These are phyloP conservation scores for Ditula angustiorana DNA, from an alignment of 2,888 invertebrate species.

Conservation along the genomic window DNA sequence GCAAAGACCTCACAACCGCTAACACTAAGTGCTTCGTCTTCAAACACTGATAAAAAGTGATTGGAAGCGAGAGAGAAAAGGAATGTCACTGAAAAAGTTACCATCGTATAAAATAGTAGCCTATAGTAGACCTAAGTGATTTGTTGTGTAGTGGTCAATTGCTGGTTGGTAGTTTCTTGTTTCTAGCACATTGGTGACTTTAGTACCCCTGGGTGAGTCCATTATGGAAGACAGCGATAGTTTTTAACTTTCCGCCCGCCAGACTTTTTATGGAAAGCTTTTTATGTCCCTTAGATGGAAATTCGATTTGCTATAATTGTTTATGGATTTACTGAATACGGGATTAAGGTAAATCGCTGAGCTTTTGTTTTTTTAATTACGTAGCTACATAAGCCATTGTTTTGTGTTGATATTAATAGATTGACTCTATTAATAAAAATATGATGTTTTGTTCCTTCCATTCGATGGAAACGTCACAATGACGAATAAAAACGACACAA, in stretches of 20 bases:
- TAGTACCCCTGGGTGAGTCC: conserved; percentile 49
- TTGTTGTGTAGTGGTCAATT: conserved; percentile 79
- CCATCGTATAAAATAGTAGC: conserved; percentile 54
- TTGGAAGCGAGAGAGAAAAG: conserved; percentile 47
- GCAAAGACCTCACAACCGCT: conserved; percentile 35
- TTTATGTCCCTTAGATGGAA: no score
- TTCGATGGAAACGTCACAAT: no score
- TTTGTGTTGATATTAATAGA: no score
- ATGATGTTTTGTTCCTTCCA: no score
- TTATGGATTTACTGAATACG: no score
- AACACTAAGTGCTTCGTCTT: conserved; percentile 40
- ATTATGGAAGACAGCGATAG: neutral
- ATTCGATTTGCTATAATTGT: no score
- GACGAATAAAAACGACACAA: no score
- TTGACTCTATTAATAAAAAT: no score
- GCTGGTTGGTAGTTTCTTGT: conserved; percentile 66
- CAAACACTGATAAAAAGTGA: conserved; percentile 52
- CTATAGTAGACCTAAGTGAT: conserved; percentile 73
- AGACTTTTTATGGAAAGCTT: neutral
- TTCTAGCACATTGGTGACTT: conserved; percentile 61
- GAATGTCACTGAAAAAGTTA: conserved; percentile 52
- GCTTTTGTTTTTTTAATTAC: no score
- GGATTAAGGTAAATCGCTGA: no score
- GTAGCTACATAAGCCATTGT: no score
- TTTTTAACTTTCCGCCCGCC: neutral